Conservation (phyloP, 2,888 invertebrate species). For the Nymphalis c-album region DNA sequence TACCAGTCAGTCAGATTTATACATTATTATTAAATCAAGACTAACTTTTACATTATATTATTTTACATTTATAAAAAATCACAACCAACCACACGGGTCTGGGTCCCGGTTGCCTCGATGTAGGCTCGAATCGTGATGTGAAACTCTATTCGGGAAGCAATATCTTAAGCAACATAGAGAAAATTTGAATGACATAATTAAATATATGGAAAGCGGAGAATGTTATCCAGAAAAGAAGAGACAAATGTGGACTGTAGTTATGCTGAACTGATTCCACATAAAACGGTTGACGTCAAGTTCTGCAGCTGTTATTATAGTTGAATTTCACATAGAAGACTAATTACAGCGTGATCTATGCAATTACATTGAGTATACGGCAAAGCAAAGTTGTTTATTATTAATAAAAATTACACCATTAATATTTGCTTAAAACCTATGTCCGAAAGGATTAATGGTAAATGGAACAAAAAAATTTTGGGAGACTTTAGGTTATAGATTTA, state of each 20-base stretch:
- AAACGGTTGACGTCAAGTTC: slow-evolving; percentile 28
- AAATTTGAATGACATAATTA: background rate
- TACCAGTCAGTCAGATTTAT: no score
- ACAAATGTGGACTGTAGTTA: slow-evolving; percentile 18
- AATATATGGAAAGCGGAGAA: slow-evolving; percentile 2
- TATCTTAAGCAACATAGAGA: slow-evolving; percentile 3
- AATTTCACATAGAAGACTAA: slow-evolving; percentile 34
- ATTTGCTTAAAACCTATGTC: background rate
- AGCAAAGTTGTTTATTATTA: background rate
- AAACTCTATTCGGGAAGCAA: background rate
- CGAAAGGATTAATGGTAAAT: no score
- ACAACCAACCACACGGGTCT: slow-evolving; percentile 7
- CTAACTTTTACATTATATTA: background rate
- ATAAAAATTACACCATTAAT: no score
- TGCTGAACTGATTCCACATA: slow-evolving; percentile 8
- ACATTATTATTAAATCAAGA: no score
- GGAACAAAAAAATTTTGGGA: no score
- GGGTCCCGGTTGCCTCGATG: no score
- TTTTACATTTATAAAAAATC: background rate
- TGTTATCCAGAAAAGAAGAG: slow-evolving; percentile 2
- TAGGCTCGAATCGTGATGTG: background rate
- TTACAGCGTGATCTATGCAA: slow-evolving; percentile 19
- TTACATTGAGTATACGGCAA: background rate
- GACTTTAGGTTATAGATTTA: no score
- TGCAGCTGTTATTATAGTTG: slow-evolving; percentile 17